Evolutionary conservation across 2,888 invertebrate genomes (phyloP), one percentile per base, ranked within the genome.

Genomic region (Cheilosia soror): DNA sequence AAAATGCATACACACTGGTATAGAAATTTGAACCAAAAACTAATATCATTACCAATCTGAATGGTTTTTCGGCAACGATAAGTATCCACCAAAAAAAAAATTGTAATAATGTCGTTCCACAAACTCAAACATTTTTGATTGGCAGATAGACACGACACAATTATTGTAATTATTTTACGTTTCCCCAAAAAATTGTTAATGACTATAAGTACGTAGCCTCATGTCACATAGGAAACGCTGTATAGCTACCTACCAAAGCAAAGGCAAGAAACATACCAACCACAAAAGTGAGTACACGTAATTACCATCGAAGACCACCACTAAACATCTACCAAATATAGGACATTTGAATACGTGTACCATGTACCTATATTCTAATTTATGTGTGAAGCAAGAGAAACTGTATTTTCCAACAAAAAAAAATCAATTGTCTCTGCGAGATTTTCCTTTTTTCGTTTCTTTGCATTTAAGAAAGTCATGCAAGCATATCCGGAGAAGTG

Each of bases 91-190:
- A 68, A 27, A 42, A 66, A 47, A 68, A 66, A 53, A 65, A 47
- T 25, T 20, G n/a, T 57, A 63, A 63, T 55, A 66, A 76, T 69
- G 51, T 75, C 65, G 84, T 84, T 84, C 79, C 79, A 84, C 60
- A 66, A 71, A 60, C 42, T 68, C 80, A 58, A 76, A 51, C 75
- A 75, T 42, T 75, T 80, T 84, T 84, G 80, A 84, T 84, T 80
- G 60, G 37, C 69, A 65, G 79, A 79, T 80, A 79, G 63, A 76
- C 47, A 75, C 76, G 71, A 66, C 75, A 80, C 47, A 84, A 84
- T 84, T 84, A 80, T 75, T 75, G 71, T 84, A 84, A 84, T 84
- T 84, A 80, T 62, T 55, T 55, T 76, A 49, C 44, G 40, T 71
- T 71, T 84, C 60, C 75, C 69, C 13, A 20, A 75, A 69, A 62